Percentiles rank a stretch among this genome's conserved stretches.
phyloP scores from a whole-genome alignment of 1,140 invertebrate species.

The Vollenhovia emeryi region DNA sequence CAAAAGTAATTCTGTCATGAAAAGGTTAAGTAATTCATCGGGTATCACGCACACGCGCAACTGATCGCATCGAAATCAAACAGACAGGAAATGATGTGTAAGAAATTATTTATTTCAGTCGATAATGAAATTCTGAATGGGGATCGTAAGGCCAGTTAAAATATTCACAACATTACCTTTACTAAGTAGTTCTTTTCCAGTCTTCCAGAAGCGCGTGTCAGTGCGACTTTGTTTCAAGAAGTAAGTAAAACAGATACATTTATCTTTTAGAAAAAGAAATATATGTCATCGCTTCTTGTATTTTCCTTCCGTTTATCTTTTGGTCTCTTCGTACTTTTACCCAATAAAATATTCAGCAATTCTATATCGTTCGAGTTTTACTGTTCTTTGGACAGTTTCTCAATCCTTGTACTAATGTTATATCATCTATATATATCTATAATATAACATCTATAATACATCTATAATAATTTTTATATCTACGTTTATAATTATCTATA shows the following conservation, averaged over 20 bases:
- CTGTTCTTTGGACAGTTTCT: background rate
- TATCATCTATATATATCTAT: too few species aligned
- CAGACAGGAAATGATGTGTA: constrained; percentile 80
- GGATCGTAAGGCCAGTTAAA: constrained; percentile 75
- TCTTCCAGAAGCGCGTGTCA: constrained; percentile 57
- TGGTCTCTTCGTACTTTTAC: background rate
- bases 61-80: background rate
- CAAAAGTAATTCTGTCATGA: background rate
- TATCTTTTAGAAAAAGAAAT: background rate
- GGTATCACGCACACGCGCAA: background rate
- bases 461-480: background rate
- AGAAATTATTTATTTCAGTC: constrained; percentile 59
- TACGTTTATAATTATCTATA: background rate
- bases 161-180: background rate
- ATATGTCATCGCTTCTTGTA: background rate
- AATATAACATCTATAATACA: too few species aligned
- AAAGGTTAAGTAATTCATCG: too few species aligned
- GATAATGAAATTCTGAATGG: constrained; percentile 76
- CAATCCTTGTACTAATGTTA: background rate
- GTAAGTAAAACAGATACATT: background rate
- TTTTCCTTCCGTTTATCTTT: constrained; percentile 14
- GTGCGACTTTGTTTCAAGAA: background rate
- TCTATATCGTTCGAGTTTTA: background rate
- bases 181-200: constrained; percentile 29
- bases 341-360: background rate